These are phyloP conservation scores for Papilio protenor DNA, from an alignment of 2,888 invertebrate genomes.

Conservation along the genomic window DNA sequence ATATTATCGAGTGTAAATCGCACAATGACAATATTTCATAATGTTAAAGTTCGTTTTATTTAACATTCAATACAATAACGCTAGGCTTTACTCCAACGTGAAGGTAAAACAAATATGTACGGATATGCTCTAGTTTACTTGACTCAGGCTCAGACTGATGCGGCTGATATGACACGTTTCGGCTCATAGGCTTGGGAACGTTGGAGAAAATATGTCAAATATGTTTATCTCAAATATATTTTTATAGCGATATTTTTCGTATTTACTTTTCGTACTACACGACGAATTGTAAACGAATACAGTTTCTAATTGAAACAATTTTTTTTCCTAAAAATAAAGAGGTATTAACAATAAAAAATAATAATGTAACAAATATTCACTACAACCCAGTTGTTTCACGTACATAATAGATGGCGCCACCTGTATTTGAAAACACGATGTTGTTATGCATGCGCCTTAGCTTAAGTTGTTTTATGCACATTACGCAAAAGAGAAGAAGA, in stretches of 20 bases:
- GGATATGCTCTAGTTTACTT: conserved; percentile 11
- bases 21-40: no score
- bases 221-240: neutral
- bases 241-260: neutral
- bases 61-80: neutral
- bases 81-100: neutral
- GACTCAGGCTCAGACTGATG: conserved; percentile 2
- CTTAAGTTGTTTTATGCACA: no score
- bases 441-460: no score
- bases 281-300: neutral
- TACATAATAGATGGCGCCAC: no score
- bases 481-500: no score
- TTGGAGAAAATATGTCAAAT: conserved; percentile 1
- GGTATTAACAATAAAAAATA: no score
- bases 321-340: no score
- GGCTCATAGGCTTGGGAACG: neutral
- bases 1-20: no score
- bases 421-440: no score
- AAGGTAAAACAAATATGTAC: conserved; percentile 13
- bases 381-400: no score
- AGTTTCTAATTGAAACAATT: neutral
- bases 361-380: no score
- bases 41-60: no score
- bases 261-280: neutral
- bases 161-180: conserved; percentile 15